These are phyloP conservation scores for Tryphoninae sp. DNA, from an alignment of 2,888 invertebrate species.

Conservation along the genomic window DNA sequence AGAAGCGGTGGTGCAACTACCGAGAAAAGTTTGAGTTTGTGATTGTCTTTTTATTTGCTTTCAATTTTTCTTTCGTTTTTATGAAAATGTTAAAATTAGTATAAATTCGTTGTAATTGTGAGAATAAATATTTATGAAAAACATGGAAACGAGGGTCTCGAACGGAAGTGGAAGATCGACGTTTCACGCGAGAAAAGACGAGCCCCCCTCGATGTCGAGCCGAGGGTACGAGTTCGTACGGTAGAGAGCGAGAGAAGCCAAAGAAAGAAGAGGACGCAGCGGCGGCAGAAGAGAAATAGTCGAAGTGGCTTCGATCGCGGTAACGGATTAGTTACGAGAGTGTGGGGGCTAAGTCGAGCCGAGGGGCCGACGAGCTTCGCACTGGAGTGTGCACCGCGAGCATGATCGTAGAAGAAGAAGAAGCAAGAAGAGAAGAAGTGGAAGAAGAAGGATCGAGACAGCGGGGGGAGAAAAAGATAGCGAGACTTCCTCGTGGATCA, in stretches of 20 bases:
- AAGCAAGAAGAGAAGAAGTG: conserved; percentile 8
- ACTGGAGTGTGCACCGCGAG: conserved; percentile 18
- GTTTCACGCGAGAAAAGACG: background rate
- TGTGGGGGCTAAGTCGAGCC: conserved; percentile 67
- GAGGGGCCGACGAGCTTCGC: conserved; percentile 27
- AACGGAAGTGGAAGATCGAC: background rate
- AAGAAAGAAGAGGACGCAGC: conserved; percentile 48
- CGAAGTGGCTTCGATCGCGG: conserved; percentile 73
- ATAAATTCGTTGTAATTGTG: background rate
- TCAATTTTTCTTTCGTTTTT: background rate
- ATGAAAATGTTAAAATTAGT: background rate
- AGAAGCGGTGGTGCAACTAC: background rate
- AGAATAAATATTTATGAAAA: no score
- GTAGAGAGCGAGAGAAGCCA: conserved; percentile 35
- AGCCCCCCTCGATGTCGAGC: background rate
- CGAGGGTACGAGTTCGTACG: background rate
- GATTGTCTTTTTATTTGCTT: background rate
- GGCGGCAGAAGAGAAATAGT: conserved; percentile 58
- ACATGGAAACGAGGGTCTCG: background rate
- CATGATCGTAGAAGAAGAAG: conserved; percentile 43
- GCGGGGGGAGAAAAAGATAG: conserved; percentile 27
- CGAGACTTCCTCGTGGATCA: conserved; percentile 30
- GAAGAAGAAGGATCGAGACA: conserved; percentile 25
- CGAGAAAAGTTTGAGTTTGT: background rate
- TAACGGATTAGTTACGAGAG: conserved; percentile 79